Evolutionary conservation across 2,797 vertebrate genomes (phyloP).

Genomic region (Darevskia nairensis): DNA sequence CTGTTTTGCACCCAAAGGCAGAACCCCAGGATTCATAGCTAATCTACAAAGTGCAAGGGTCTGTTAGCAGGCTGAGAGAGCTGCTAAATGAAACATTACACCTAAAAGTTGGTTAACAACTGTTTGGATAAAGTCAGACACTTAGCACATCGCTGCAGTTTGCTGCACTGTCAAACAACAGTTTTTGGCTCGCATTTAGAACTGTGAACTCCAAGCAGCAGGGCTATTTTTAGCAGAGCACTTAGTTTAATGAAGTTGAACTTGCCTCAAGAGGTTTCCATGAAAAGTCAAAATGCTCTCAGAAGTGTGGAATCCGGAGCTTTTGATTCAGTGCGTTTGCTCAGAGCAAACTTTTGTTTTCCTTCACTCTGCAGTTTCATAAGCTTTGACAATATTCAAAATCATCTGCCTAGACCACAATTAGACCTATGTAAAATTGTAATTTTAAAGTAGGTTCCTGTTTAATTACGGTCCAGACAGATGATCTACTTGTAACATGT

Average conservation of each 20-base stretch:
- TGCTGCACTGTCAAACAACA: not conserved
- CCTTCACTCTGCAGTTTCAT: not conserved
- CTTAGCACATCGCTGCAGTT: not conserved
- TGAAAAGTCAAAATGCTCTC: not conserved
- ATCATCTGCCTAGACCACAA: constrained; percentile 17
- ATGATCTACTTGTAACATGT: no score
- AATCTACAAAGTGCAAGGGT: not conserved
- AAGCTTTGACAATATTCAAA: not conserved
- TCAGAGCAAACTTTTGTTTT: constrained; percentile 9
- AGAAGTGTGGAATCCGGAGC: not conserved
- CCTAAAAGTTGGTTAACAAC: not conserved
- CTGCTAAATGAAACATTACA: not conserved
- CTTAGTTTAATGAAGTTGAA: constrained; percentile 19
- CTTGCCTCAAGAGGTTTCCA: constrained; percentile 14
- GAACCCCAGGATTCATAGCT: not conserved
- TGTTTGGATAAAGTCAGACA: not conserved
- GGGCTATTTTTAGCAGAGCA: constrained; percentile 17
- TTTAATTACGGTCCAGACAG: no score
- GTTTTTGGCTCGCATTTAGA: not conserved
- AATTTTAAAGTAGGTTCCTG: no score
- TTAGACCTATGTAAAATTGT: not conserved
- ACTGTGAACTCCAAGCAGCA: not conserved
- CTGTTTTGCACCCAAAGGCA: not conserved
- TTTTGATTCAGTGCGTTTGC: not conserved
- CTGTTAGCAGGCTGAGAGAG: not conserved